These are phyloP conservation scores for Silvanus unidentatus DNA, from an alignment of 2,888 invertebrate species.

Conservation along the genomic window DNA sequence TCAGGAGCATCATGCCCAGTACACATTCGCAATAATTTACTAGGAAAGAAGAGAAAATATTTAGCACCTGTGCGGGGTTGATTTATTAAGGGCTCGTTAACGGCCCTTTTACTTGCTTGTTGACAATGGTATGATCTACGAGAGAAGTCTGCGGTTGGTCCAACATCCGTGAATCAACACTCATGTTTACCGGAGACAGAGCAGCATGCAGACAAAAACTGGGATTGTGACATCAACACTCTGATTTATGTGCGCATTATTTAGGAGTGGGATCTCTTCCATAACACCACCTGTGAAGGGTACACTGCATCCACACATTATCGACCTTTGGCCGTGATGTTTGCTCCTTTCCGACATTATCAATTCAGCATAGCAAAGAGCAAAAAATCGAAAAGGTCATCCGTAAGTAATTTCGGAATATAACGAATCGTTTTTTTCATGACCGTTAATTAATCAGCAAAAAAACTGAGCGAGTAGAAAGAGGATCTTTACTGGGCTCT, in stretches of 20 bases:
- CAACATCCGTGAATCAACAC: constrained; percentile 31
- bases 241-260: constrained; percentile 31
- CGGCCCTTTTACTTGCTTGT: constrained; percentile 20
- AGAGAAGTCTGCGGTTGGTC: constrained; percentile 22
- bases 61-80: constrained; percentile 34
- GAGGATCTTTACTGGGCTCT: too few species aligned
- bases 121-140: constrained; percentile 27
- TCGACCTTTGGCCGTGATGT: too few species aligned
- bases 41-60: too few species aligned
- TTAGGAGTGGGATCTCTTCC: too few species aligned
- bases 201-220: constrained; percentile 21
- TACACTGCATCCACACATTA: too few species aligned
- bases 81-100: constrained; percentile 35
- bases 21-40: too few species aligned
- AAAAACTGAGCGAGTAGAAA: constrained; percentile 16
- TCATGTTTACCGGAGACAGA: constrained; percentile 24
- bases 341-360: too few species aligned
- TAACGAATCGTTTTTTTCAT: too few species aligned
- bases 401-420: too few species aligned
- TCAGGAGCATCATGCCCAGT: too few species aligned
- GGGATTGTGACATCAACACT: constrained; percentile 22
- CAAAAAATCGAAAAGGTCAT: too few species aligned
- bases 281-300: background rate
- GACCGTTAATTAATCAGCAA: background rate
- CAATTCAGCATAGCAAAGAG: too few species aligned